These are phyloP conservation scores for Acronicta alni DNA, from an alignment of 2,888 invertebrate species.

Conservation along the genomic window DNA sequence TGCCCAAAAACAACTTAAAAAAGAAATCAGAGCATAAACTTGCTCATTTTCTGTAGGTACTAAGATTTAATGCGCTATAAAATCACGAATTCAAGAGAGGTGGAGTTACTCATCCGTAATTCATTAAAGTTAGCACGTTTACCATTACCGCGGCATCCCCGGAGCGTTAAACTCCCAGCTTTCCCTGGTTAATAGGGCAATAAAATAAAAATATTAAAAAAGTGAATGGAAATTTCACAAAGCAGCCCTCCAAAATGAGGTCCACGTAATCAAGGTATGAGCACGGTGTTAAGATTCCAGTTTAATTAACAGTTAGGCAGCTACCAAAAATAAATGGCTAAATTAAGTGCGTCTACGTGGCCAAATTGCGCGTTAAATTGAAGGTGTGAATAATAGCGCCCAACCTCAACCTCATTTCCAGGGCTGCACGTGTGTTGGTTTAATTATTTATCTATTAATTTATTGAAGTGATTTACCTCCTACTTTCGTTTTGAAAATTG, in stretches of 20 bases:
- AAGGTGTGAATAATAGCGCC: conserved; percentile 48
- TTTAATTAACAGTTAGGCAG: conserved; percentile 71
- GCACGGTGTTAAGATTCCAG: conserved; percentile 63
- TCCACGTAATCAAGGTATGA: conserved; percentile 56
- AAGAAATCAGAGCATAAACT: conserved; percentile 73
- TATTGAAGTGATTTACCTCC: too few relatives aligned
- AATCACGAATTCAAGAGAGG: conserved; percentile 81
- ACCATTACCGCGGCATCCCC: conserved; percentile 78
- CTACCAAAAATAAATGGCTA: conserved; percentile 58
- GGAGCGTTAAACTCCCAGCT: conserved; percentile 76
- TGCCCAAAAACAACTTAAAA: conserved; percentile 52
- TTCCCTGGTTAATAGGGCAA: conserved; percentile 79
- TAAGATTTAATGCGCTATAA: conserved; percentile 81
- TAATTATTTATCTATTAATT: too few relatives aligned
- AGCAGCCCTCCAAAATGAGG: conserved; percentile 59
- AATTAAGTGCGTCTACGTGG: conserved; percentile 60
- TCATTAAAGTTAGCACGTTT: conserved; percentile 85
- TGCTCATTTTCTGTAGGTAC: conserved; percentile 72
- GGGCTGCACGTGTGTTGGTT: conserved; percentile 5
- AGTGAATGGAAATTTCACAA: conserved; percentile 64
- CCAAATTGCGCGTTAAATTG: conserved; percentile 57
- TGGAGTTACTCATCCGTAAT: conserved; percentile 83
- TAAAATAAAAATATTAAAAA: conserved; percentile 81
- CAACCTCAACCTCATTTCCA: conserved; percentile 36
- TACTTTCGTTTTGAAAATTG: too few relatives aligned